Conservation (phyloP, 2,797 vertebrate genomes). For the Meriones psammophilus region DNA sequence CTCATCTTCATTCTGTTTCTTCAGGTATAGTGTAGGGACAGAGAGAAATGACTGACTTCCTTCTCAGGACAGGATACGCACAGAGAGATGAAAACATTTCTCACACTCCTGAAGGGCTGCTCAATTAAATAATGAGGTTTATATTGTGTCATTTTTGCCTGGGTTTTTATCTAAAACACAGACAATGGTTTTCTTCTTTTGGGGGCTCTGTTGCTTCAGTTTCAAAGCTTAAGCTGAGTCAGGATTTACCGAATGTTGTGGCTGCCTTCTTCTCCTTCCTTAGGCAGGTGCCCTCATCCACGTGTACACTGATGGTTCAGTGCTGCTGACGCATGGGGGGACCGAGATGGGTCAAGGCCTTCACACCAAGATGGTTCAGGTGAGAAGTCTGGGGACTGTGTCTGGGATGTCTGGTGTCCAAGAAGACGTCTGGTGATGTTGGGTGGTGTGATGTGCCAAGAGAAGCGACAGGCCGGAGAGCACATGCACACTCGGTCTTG, state of each 20-base stretch:
- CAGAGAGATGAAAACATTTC: neutral
- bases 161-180: neutral
- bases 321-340: slow-evolving; percentile 95
- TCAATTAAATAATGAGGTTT: neutral
- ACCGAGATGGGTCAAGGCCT: slow-evolving; percentile 99
- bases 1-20: neutral
- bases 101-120: neutral
- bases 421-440: neutral
- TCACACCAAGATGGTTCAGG: slow-evolving; percentile 98
- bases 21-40: neutral
- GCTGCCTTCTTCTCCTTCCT: slow-evolving; percentile 15
- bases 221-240: neutral
- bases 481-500: neutral
- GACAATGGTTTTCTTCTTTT: neutral
- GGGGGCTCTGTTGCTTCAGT: neutral
- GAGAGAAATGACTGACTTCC: neutral
- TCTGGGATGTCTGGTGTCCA: neutral
- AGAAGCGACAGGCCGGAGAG: neutral
- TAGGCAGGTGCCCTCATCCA: slow-evolving; percentile 96
- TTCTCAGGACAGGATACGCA: neutral
- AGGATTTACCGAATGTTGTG: neutral
- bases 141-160: neutral
- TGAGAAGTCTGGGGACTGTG: slow-evolving; percentile 69
- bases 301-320: slow-evolving; percentile 97
- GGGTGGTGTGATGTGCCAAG: fast-evolving